Conservation (phyloP, 2,113 vertebrate genomes). For the Phrynosoma platyrhinos region DNA sequence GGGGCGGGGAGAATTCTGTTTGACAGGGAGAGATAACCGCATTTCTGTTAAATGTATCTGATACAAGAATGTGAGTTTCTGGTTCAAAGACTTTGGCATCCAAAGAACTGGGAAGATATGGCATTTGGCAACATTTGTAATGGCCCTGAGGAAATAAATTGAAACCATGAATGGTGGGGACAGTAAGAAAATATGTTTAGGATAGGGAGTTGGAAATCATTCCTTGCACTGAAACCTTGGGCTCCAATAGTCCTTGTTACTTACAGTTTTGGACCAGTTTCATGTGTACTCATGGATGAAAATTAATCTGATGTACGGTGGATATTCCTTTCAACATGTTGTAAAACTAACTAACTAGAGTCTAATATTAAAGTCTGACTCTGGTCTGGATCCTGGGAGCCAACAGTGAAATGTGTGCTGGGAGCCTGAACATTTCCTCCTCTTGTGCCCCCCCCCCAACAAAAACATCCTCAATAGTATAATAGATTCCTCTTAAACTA, state of each 20-base stretch:
- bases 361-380: constrained; percentile 69
- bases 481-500: too few relatives aligned
- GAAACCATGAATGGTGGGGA: too few relatives aligned
- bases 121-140: neutral
- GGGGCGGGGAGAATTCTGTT: neutral
- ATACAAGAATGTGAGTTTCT: neutral
- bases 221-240: too few relatives aligned
- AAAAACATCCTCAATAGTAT: too few relatives aligned
- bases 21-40: neutral
- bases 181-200: too few relatives aligned
- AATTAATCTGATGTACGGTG: constrained; percentile 57
- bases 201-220: too few relatives aligned
- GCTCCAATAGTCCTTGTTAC: too few relatives aligned
- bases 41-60: neutral
- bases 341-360: constrained; percentile 82
- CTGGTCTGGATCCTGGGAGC: constrained; percentile 53
- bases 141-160: too few relatives aligned
- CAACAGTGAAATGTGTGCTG: too few relatives aligned
- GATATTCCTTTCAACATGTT: constrained; percentile 62
- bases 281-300: constrained; percentile 58
- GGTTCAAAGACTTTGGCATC: neutral
- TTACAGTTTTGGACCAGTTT: constrained; percentile 53
- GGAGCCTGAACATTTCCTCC: too few relatives aligned
- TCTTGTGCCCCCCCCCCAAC: too few relatives aligned
- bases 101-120: neutral